These are phyloP conservation scores for Boulengeromyrus knoepffleri DNA, from an alignment of 2,113 vertebrate species.

Conservation along the genomic window DNA sequence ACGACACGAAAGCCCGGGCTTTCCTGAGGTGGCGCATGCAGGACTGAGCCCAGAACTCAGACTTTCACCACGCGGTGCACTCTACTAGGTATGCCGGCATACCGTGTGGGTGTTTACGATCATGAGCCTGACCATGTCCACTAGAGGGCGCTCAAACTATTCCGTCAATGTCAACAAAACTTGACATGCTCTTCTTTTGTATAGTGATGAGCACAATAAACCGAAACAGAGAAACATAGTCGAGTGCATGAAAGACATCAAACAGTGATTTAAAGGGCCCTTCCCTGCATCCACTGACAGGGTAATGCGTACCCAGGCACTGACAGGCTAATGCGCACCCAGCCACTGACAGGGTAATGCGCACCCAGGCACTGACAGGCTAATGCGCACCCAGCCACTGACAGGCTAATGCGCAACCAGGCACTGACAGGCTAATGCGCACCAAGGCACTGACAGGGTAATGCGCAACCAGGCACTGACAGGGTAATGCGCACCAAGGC, in stretches of 20 bases:
- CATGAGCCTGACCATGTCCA: background rate
- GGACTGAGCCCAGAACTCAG: background rate
- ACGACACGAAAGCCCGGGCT: background rate
- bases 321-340: no score
- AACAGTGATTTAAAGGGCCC: background rate
- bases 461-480: no score
- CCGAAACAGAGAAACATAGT: background rate
- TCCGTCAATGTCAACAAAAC: background rate
- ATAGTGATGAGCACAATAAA: background rate
- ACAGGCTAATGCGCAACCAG: no score
- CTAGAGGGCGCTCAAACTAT: background rate
- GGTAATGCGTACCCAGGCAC: conserved; percentile 18
- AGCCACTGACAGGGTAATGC: no score
- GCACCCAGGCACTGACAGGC: no score
- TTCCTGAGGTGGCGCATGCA: background rate
- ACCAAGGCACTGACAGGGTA: no score
- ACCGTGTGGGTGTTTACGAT: background rate
- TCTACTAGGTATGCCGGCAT: background rate
- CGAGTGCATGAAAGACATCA: background rate
- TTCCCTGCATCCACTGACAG: conserved; percentile 21
- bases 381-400: no score
- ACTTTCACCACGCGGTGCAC: background rate
- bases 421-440: no score
- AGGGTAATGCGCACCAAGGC: no score
- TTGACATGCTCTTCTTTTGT: background rate